Evolutionary conservation across 2,113 vertebrate genomes (phyloP), one percentile per base, ranked within the genome.

Genomic region (Callocephalon fimbriatum): DNA sequence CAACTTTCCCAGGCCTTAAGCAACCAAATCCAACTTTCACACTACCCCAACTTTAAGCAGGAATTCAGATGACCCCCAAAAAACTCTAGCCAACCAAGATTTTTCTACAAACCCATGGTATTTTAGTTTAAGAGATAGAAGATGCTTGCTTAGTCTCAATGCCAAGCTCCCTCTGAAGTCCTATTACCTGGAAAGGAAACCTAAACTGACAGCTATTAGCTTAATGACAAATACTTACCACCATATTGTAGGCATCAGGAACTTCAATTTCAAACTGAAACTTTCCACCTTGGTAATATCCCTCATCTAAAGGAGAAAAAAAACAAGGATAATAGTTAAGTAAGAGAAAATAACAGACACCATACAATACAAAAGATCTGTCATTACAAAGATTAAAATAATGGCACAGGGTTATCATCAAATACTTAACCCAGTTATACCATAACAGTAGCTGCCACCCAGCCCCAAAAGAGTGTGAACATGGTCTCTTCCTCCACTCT

Each of bases 201-300:
- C 35, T 66, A 54, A 88, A 90, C 21, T 14, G 18, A 31, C 17
- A 63, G 61, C 61, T 35, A 15, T 7, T 12, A 66, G 35, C 38
- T 32, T 17, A 59, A 54, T 16, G 25, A 68, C 31, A 73, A 90
- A 88, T 88, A 99, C 99, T 99, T 96, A 99, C 99, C 99, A 99
- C 99, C 99, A 99, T 99, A 98, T 99, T 99, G 98, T 99, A 99
- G 37, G 99, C 99, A 97, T 99, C 99, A 14, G 99, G 99, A 97
- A 99, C 99, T 89, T 99, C 98, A 90, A 99, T 99, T 98, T 99
- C 99, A 98, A 99, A 99, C 97, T 99, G 99, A 98, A 99, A 99
- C 96, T 98, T 99, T 94, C 99, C 99, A 93, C 99, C 99, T 98
- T 99, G 99, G 98, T 99, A 99, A 98, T 99, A 99, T 91, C 99